Base-by-base conservation (phyloP, 2,888 invertebrate species). In the Pterostichus niger region DNA sequence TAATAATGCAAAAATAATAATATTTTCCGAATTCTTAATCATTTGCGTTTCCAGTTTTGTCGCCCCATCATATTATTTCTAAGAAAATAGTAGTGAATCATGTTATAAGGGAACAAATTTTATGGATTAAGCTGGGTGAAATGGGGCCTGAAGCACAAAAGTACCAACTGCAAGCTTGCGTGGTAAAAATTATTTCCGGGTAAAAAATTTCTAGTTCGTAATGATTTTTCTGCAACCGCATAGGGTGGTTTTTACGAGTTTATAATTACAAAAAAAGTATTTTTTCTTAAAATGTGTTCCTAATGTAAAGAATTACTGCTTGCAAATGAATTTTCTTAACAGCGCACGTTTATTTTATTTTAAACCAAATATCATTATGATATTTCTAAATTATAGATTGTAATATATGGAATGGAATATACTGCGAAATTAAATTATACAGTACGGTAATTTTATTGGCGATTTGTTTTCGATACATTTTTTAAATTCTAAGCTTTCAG, bases 131-230 rank as follows among this genome's bases (percentile, higher is more conserved):
- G 40, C 13, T 64, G 6, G 44, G 44, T 35, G 40, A 71, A 71
- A 71, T 71, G 68, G 40, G 24, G 68, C 68, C 44, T 71, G 15
- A 71, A 71, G 68, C 44, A 10, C 44, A 17, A 17, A 17, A 71
- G 68, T 17, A 71, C 68, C 44, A 11, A 40, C 75, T 52, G 75
- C 52, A 75, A 52, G 61, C 46, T 79, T 64, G 81, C 81, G 81
- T 81, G 81, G 40, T 81, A 40, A 44, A 81, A 81, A 81, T 81
- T 52, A 81, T 81, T 71, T 81, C 81, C 81, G 81, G 52, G 68
- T 49, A 81, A 73, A 81, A 81, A 73, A 71, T 44, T 33, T 71
- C 33, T 81, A 54, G 40, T 40, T 44, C 49, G 56, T 81, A 81
- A 81, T 81, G 81, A 54, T 79, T 79, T n/a, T 79, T 79, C 61